Conservation (phyloP, 2,888 invertebrate genomes). For the Ochlodes sylvanus region DNA sequence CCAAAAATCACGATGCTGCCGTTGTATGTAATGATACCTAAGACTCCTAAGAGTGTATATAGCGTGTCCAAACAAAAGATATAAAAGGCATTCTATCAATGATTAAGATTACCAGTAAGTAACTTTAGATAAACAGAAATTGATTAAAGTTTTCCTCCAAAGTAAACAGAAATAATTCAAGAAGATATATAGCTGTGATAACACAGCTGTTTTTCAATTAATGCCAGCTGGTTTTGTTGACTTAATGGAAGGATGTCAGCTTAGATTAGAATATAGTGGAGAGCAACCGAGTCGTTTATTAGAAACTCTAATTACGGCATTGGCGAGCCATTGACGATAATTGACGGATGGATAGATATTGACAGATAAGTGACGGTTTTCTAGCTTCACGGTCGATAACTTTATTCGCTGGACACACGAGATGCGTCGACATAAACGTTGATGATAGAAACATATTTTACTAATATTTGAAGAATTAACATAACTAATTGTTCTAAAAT, state of each 20-base stretch:
- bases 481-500: too few species aligned
- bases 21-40: too few species aligned
- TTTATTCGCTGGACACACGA: conserved; percentile 24
- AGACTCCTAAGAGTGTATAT: too few species aligned
- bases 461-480: too few species aligned
- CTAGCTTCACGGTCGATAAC: conserved; percentile 45
- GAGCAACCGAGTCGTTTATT: conserved; percentile 42
- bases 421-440: conserved; percentile 8
- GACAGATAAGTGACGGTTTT: conserved; percentile 50
- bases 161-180: conserved; percentile 28
- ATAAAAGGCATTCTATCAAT: not conserved
- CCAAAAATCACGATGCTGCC: too few species aligned
- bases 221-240: conserved; percentile 38
- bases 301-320: conserved; percentile 48
- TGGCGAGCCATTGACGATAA: conserved; percentile 55
- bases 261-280: conserved; percentile 37
- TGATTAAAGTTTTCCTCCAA: conserved; percentile 1
- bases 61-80: too few species aligned
- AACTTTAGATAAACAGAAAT: not conserved
- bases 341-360: conserved; percentile 49
- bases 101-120: not conserved
- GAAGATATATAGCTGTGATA: conserved; percentile 28
- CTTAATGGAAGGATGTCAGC: conserved; percentile 38
- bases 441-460: too few species aligned
- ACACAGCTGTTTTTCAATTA: conserved; percentile 36